Evolutionary conservation across 2,113 vertebrate species (phyloP).

Genomic region (Xiphophorus maculatus): DNA sequence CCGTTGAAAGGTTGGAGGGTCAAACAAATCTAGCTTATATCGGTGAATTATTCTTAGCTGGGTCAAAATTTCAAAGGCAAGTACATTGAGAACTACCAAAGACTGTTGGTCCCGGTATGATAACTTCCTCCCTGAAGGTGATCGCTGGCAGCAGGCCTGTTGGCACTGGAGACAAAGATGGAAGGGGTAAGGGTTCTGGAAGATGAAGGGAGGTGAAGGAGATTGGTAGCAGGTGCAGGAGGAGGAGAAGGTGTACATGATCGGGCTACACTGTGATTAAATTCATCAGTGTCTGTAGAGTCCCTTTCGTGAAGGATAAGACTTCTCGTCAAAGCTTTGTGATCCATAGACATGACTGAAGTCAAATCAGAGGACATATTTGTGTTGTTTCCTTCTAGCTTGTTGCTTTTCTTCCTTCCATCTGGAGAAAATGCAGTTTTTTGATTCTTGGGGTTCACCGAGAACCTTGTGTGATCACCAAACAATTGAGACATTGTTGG

Average conservation of each 20-base stretch:
- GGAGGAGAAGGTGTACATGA: conserved; percentile 29
- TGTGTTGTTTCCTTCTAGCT: not conserved
- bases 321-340: conserved; percentile 6
- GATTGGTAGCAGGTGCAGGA: conserved; percentile 36
- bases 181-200: conserved; percentile 40
- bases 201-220: conserved; percentile 31
- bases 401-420: conserved; percentile 3
- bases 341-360: not conserved
- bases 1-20: not conserved
- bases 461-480: conserved; percentile 7
- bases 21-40: not conserved
- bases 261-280: not conserved
- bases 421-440: conserved; percentile 1
- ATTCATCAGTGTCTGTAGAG: not conserved
- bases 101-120: conserved; percentile 64
- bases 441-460: conserved; percentile 1
- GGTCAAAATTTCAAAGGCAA: not conserved
- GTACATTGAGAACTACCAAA: conserved; percentile 72
- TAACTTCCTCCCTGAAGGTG: conserved; percentile 48
- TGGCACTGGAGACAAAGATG: conserved; percentile 56
- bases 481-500: conserved; percentile 6
- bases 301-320: conserved; percentile 3
- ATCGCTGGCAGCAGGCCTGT: conserved; percentile 44
- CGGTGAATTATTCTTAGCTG: not conserved
- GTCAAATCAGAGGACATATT: conserved; percentile 4